Evolutionary conservation across 2,888 invertebrate species (phyloP), one percentile per base, ranked within the genome.

Genomic region (Drosophila greeni): DNA sequence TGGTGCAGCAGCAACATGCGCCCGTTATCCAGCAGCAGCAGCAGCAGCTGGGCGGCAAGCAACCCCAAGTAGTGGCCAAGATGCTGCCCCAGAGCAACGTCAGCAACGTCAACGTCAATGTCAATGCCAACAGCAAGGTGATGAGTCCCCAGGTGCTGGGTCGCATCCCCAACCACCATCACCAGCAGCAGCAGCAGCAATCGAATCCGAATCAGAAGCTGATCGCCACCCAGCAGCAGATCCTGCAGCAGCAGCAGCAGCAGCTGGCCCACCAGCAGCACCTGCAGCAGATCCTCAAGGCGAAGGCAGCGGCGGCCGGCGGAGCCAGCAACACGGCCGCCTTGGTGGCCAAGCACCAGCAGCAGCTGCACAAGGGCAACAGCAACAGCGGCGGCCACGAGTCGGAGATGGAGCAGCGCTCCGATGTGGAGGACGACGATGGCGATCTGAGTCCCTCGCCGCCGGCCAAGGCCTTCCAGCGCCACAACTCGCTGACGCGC

Each of bases 401-500:
- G n/a, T 84, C 86, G 4, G 88, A 88, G 58, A 80, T 87, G 59
- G 87, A 88, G 55, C 86, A 88, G 34, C 87, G 86, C 6, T 88
- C 88, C 62, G 88, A 88, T 61, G 49, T 84, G 29, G 81, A 82
- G n/a, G 81, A 82, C 6, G 88, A 88, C 23, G 88, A 87, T 53
- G 88, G 88, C 23, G 88, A 89, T 59, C 73, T 89, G 33, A 89
- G 88, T 77, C 89, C 89, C n/a, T 88, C 89, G 67, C 89, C 89
- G 53, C 89, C 89, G 18, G 87, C 89, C 23, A 89, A 88, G 76
- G 89, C 87, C n/a, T 89, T 92, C 88, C 91, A 91, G 86, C 90
- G 92, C 0, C 92, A 92, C 86, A 92, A 92, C 83, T 92, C 92
- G 69, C 85, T 92, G 29, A 92, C 92, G 18, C 88, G 92, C 61